A percentile compares a stretch with the other conserved stretches of the same genome.
These are phyloP conservation scores for Electrophaes corylata DNA, from an alignment of 2,888 invertebrate species.

Conservation along the genomic window DNA sequence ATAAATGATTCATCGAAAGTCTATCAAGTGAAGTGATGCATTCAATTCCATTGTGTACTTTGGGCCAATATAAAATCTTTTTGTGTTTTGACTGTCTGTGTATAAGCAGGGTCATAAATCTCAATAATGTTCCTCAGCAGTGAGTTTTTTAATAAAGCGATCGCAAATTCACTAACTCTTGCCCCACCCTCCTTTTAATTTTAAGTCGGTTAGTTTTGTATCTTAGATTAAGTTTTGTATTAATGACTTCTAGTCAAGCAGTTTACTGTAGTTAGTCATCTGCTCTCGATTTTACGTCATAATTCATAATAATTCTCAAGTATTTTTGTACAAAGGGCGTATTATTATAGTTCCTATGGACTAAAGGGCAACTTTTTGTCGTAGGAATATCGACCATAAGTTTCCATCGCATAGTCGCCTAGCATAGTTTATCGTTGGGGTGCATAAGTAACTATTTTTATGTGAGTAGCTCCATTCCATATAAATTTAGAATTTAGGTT, in stretches of 20 bases:
- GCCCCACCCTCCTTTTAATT: slow-evolving; percentile 68
- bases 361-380: not conserved
- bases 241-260: slow-evolving; percentile 31
- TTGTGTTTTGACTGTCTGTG: too few relatives aligned
- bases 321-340: not conserved
- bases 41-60: too few relatives aligned
- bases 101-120: not conserved
- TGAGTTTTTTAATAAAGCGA: slow-evolving; percentile 44
- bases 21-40: too few relatives aligned
- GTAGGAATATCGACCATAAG: slow-evolving; percentile 8
- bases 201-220: slow-evolving; percentile 46
- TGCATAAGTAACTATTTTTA: not conserved
- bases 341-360: not conserved
- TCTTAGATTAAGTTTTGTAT: slow-evolving; percentile 46
- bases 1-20: too few relatives aligned
- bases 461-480: not conserved
- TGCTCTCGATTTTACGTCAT: not conserved
- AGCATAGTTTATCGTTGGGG: not conserved
- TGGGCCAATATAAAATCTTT: too few relatives aligned
- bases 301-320: not conserved
- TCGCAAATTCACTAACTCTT: slow-evolving; percentile 54
- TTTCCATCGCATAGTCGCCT: slow-evolving; percentile 6
- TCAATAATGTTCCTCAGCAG: slow-evolving; percentile 14
- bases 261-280: not conserved
- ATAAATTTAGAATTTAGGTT: not conserved